phyloP scores from a whole-genome alignment of 2,113 vertebrate genomes.

The Maccullochella peelii region DNA sequence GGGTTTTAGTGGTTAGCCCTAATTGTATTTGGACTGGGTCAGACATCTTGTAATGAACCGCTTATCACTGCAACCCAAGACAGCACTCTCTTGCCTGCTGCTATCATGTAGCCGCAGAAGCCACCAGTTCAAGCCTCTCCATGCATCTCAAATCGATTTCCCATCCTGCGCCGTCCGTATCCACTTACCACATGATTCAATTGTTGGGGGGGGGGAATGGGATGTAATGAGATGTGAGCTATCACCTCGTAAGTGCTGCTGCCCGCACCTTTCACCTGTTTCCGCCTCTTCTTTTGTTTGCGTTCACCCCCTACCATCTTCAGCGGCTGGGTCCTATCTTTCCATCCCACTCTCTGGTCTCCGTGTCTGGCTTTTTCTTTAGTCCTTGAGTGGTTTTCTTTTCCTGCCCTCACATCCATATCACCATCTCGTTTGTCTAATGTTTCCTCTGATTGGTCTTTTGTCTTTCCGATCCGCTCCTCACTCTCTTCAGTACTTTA shows the following conservation, averaged over 20 bases:
- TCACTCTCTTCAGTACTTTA: conserved; percentile 17
- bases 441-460: conserved; percentile 28
- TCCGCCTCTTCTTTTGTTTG: conserved; percentile 25
- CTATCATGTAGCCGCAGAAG: conserved; percentile 75
- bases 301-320: background rate
- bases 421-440: conserved; percentile 11
- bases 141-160: conserved; percentile 69
- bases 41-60: conserved; percentile 73
- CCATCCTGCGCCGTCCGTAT: conserved; percentile 50
- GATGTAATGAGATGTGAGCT: conserved; percentile 70
- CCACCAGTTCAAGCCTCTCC: conserved; percentile 51
- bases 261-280: conserved; percentile 56
- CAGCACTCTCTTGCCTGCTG: conserved; percentile 35
- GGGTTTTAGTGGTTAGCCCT: conserved; percentile 67
- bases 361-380: background rate
- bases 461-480: background rate
- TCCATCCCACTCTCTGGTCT: background rate
- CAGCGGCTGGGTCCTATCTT: background rate
- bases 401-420: conserved; percentile 23
- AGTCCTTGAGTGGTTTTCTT: conserved; percentile 14
- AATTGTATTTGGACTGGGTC: conserved; percentile 70
- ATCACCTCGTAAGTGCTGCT: conserved; percentile 68
- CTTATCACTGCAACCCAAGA: conserved; percentile 75
- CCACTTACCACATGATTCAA: conserved; percentile 76
- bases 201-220: conserved; percentile 45